These are phyloP conservation scores for Epinotia ramella DNA, from an alignment of 2,888 invertebrate species.

Conservation along the genomic window DNA sequence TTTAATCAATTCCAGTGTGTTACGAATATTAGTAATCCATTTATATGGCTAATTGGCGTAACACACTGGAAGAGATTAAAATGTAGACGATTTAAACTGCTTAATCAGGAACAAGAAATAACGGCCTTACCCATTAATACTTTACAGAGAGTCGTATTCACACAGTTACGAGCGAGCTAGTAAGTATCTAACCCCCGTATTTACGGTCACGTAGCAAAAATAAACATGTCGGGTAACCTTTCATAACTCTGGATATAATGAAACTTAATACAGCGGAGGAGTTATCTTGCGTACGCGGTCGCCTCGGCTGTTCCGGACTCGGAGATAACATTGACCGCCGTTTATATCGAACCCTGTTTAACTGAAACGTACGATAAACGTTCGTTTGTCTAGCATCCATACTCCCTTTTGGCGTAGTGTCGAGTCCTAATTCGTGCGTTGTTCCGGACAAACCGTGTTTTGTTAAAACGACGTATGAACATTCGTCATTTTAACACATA, in stretches of 20 bases:
- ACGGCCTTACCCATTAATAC: too few relatives aligned
- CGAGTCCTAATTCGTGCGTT: neutral
- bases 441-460: neutral
- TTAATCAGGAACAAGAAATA: too few relatives aligned
- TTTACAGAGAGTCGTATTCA: neutral
- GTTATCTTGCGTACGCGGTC: constrained; percentile 70
- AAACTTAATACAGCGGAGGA: constrained; percentile 68
- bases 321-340: constrained; percentile 75
- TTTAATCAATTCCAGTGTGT: too few relatives aligned
- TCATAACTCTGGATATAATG: constrained; percentile 76
- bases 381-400: neutral
- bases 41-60: too few relatives aligned
- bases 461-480: neutral
- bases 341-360: constrained; percentile 14
- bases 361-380: neutral
- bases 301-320: constrained; percentile 68
- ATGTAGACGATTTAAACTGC: too few relatives aligned
- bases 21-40: too few relatives aligned
- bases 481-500: neutral
- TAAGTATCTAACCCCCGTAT: constrained; percentile 60
- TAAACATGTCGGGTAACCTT: constrained; percentile 75
- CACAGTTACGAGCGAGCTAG: constrained; percentile 3
- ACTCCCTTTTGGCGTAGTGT: neutral
- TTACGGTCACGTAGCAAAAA: constrained; percentile 74
- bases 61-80: too few relatives aligned